Conservation (phyloP, 2,888 invertebrate genomes). For the Caenorhabditis drosophilae region DNA sequence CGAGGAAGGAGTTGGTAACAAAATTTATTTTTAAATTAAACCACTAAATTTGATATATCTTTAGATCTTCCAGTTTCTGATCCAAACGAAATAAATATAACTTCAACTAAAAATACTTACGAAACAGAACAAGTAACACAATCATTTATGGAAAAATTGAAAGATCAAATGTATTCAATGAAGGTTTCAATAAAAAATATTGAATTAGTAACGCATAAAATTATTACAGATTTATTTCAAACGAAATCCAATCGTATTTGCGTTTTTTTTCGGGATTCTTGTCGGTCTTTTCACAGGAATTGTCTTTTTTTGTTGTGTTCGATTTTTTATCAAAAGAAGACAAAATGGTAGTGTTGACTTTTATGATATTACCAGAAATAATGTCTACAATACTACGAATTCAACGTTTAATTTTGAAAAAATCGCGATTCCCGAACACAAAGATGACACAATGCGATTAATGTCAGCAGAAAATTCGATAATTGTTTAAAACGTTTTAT, state of each 20-base stretch:
- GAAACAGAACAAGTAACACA: no score
- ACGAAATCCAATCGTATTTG: background rate
- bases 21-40: no score
- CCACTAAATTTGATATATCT: no score
- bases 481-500: constrained; percentile 1
- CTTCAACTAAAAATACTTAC: no score
- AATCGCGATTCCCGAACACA: constrained; percentile 11
- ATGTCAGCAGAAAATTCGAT: constrained; percentile 9
- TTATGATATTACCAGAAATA: background rate
- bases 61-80: no score
- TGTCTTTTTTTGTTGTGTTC: background rate
- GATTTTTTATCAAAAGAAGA: background rate
- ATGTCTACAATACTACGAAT: constrained; percentile 27
- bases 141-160: no score
- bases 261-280: background rate
- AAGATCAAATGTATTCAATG: no score
- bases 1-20: no score
- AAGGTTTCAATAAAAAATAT: no score
- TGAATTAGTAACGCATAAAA: no score
- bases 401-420: constrained; percentile 18
- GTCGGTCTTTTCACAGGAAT: background rate
- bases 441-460: constrained; percentile 23
- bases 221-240: background rate
- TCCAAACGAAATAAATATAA: no score
- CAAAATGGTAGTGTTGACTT: background rate